Percentiles rank a stretch among this genome's conserved stretches.
Evolutionary conservation across 2,888 invertebrate genomes (phyloP).

Genomic region (Serrognathus titanus): DNA sequence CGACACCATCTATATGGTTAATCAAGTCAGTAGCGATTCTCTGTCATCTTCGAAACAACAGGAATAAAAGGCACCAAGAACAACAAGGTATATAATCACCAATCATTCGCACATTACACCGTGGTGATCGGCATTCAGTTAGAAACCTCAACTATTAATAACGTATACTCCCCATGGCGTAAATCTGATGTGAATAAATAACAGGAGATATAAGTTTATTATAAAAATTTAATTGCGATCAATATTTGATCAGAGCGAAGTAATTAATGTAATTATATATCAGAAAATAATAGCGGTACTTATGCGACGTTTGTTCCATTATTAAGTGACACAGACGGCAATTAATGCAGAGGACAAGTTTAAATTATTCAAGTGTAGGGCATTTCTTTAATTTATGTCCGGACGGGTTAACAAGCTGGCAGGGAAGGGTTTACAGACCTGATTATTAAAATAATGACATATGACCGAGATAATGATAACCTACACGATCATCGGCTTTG

Average conservation of each 20-base stretch:
- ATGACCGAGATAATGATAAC: slow-evolving; percentile 12
- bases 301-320: slow-evolving; percentile 12
- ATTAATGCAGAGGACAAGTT: slow-evolving; percentile 36
- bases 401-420: slow-evolving; percentile 21
- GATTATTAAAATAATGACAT: slow-evolving; percentile 17
- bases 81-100: no score
- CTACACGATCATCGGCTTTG: slow-evolving; percentile 1
- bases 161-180: no score
- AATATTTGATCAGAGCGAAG: slow-evolving; percentile 2
- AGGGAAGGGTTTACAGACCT: slow-evolving; percentile 1
- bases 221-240: no score
- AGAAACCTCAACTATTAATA: no score
- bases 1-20: no score
- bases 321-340: slow-evolving; percentile 18
- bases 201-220: no score
- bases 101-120: no score
- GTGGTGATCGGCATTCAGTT: no score
- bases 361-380: slow-evolving; percentile 37
- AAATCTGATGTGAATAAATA: no score
- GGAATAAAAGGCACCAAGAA: no score
- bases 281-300: background rate
- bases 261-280: slow-evolving; percentile 14
- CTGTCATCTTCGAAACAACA: no score
- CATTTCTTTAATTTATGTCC: slow-evolving; percentile 39
- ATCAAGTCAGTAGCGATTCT: no score